Base-by-base conservation (phyloP, 2,797 vertebrate genomes). In the Catamblyrhynchus diadema region DNA sequence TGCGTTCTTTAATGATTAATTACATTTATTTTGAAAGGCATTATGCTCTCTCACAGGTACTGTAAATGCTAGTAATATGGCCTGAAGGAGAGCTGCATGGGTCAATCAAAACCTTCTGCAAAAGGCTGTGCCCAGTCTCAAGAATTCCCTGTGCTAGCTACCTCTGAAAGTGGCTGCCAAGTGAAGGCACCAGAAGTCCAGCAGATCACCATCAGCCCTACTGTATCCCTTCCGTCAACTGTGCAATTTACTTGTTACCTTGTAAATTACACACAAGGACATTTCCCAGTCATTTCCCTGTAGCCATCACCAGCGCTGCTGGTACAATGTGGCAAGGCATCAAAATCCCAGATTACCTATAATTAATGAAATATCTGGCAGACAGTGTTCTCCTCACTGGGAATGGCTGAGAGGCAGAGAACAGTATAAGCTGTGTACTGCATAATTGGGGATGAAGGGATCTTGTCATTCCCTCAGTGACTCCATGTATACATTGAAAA, bases 371-470 rank as follows among this genome's bases (percentile, higher is more conserved):
- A 27, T 28, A 5, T 5, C 28, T n/a, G 18, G 28, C 47, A 83
- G 60, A 18, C 6, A 7, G 30, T 6, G 44, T 13, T 51, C 8
- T 53, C 17, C 16, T 87, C 23, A 8, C 8, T 25, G 48, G 85
- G 69, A 70, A 42, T 2, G 20, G 33, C 51, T 44, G 24, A 65
- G 59, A 62, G 33, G 44, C 64, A 66, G 35, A 59, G 53, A 61
- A 14, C 15, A 44, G 41, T 9, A 12, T 6, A 16, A n/a, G 19
- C 37, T 81, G 35, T 1, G 0, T 21, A 28, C 25, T 3, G 6
- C 13, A 3, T 22, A 41, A 12, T 0, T 39, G 65, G 48, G 35
- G 12, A 28, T 30, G 12, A 60, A 59, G 8, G 6, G 11, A n/a
- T 79, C 44, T 41, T 0, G 0, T 42, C 3, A 79, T 57, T 81